These are phyloP conservation scores for Pachyramphus minor DNA, from an alignment of 2,113 vertebrate genomes.

Conservation along the genomic window DNA sequence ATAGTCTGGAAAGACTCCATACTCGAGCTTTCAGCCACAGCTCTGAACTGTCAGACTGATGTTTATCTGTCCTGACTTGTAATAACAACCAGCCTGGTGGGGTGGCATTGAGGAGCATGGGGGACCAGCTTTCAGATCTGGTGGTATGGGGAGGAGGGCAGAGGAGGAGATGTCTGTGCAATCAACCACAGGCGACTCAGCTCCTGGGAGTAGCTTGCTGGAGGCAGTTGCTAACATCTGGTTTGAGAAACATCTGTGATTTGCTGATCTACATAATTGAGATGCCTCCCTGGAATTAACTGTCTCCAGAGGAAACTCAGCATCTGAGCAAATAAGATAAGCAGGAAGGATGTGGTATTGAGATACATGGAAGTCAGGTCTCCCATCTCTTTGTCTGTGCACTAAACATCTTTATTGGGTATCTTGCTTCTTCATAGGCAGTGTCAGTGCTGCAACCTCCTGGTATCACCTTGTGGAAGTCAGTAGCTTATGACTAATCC, in stretches of 20 bases:
- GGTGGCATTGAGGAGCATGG: not conserved
- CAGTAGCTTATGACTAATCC: not conserved
- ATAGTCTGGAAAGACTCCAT: not conserved
- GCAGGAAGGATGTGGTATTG: not conserved
- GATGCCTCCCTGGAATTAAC: not conserved
- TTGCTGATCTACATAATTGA: not conserved
- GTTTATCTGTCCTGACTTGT: not conserved
- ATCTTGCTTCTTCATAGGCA: not conserved
- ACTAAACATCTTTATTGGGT: not conserved
- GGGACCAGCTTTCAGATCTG: not conserved
- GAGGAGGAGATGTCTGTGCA: not conserved
- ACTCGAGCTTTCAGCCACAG: not conserved
- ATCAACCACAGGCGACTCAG: not conserved
- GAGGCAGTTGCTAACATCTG: constrained; percentile 8
- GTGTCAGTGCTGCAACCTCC: not conserved
- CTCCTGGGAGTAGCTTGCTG: not conserved
- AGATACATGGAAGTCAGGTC: not conserved
- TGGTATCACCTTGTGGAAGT: not conserved
- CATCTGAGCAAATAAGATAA: not conserved
- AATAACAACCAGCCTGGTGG: not conserved
- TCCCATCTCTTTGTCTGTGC: not conserved
- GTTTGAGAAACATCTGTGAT: constrained; percentile 11
- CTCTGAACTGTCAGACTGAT: not conserved
- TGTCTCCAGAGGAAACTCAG: not conserved
- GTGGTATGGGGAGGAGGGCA: not conserved